phyloP scores from a whole-genome alignment of 2,797 vertebrate species.

The Hozukius guyotensis region DNA sequence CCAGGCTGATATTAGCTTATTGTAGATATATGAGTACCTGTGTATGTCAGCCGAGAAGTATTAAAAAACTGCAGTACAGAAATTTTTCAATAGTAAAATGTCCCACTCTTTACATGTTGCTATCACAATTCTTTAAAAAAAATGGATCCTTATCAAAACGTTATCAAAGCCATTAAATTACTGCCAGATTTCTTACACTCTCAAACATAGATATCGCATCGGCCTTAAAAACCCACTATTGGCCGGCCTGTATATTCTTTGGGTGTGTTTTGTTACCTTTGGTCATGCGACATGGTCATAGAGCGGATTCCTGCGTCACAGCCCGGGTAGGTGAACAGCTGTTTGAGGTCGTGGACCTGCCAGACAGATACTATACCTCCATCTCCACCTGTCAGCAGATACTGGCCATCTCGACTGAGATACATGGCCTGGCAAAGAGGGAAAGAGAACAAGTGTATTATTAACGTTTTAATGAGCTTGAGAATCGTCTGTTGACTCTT shows the following conservation, averaged over 20 bases:
- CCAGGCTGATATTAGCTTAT: not conserved
- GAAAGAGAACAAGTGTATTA: not conserved
- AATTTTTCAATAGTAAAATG: not conserved
- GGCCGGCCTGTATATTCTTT: rapidly evolving
- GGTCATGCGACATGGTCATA: conserved; percentile 96
- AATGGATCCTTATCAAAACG: no score
- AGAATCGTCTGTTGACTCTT: not conserved
- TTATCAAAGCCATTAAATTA: not conserved
- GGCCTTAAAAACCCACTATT: not conserved
- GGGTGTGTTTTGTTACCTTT: conserved; percentile 84
- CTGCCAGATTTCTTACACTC: not conserved
- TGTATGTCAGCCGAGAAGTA: not conserved
- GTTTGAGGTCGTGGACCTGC: conserved; percentile 91
- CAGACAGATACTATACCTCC: conserved; percentile 91
- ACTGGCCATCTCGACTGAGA: conserved; percentile 96
- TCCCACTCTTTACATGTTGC: not conserved
- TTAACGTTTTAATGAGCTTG: not conserved
- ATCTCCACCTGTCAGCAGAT: conserved; percentile 95
- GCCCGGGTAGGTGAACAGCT: conserved; percentile 94
- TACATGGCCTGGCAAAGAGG: conserved; percentile 86
- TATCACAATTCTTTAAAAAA: not conserved
- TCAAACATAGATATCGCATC: not conserved
- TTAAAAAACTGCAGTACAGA: not conserved
- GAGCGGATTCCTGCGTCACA: conserved; percentile 97
- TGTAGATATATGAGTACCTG: not conserved